A percentile compares a stretch with the other conserved stretches of the same genome.
Evolutionary conservation across 2,113 vertebrate species (phyloP).

Genomic region (Fulmarus glacialis): DNA sequence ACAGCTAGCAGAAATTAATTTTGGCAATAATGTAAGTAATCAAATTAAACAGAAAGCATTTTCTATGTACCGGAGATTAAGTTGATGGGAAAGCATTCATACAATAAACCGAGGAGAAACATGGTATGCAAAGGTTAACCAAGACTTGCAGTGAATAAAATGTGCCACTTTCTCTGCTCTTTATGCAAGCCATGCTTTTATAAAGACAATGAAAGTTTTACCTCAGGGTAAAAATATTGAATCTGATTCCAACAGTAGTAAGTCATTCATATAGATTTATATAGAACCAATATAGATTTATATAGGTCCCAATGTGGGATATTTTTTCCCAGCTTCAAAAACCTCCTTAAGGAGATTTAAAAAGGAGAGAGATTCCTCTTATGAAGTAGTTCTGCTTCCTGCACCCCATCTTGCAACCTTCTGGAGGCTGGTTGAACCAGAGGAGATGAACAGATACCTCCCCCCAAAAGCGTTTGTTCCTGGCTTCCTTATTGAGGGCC

Average conservation of each 20-base stretch:
- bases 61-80: background rate
- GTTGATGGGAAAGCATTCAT: background rate
- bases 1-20: conserved; percentile 67
- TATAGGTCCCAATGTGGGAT: background rate
- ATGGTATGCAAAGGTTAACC: background rate
- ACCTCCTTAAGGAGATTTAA: background rate
- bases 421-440: background rate
- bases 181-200: background rate
- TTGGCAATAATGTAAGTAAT: conserved; percentile 59
- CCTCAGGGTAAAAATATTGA: background rate
- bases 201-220: background rate
- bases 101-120: background rate
- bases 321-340: background rate
- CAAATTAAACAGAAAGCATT: conserved; percentile 56
- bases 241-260: background rate
- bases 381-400: background rate
- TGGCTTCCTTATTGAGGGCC: background rate
- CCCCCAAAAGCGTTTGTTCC: background rate
- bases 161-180: background rate
- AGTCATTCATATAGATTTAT: background rate
- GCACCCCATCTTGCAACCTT: background rate
- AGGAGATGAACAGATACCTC: background rate
- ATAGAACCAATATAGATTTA: background rate
- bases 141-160: background rate
- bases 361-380: background rate